Conservation (phyloP, 35 echinoderm and acorn worm species). For the Eucidaris tribuloides region DNA sequence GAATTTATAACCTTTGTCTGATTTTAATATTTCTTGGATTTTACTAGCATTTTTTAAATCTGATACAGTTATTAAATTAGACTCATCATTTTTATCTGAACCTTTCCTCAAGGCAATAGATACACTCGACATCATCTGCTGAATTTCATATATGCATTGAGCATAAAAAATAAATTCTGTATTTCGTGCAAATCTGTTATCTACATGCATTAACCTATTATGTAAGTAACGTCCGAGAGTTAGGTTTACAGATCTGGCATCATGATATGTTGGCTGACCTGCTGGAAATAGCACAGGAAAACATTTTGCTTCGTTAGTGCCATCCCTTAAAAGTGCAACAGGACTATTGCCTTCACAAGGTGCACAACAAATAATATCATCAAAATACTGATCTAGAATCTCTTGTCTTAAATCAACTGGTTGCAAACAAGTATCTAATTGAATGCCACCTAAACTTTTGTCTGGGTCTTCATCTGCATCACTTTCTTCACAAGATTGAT, state of each 20-base stretch:
- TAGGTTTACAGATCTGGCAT: constrained; percentile 21
- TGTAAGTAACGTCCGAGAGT: constrained; percentile 42
- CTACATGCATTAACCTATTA: constrained; percentile 39
- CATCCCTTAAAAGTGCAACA: constrained; percentile 30
- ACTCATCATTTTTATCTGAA: not conserved
- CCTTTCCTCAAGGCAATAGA: constrained; percentile 73
- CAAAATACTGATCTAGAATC: constrained; percentile 43
- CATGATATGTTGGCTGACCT: constrained; percentile 36
- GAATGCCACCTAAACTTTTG: constrained; percentile 5
- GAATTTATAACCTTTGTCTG: constrained; percentile 62
- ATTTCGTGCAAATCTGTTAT: constrained; percentile 66
- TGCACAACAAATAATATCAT: constrained; percentile 57
- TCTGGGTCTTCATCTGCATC: too few relatives aligned
- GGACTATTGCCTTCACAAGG: constrained; percentile 78
- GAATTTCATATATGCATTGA: constrained; percentile 56
- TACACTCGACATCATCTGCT: constrained; percentile 47
- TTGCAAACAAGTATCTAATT: constrained; percentile 44
- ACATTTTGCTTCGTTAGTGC: constrained; percentile 33
- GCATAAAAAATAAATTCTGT: constrained; percentile 76
- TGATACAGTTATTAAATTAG: not conserved
- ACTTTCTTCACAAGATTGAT: too few relatives aligned
- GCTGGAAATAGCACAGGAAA: constrained; percentile 12
- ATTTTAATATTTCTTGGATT: not conserved
- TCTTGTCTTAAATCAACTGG: constrained; percentile 58
- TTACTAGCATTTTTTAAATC: not conserved